These are phyloP conservation scores for Heteractis magnifica DNA, from an alignment of 92 coral and sea anemone genomes.

Conservation along the genomic window DNA sequence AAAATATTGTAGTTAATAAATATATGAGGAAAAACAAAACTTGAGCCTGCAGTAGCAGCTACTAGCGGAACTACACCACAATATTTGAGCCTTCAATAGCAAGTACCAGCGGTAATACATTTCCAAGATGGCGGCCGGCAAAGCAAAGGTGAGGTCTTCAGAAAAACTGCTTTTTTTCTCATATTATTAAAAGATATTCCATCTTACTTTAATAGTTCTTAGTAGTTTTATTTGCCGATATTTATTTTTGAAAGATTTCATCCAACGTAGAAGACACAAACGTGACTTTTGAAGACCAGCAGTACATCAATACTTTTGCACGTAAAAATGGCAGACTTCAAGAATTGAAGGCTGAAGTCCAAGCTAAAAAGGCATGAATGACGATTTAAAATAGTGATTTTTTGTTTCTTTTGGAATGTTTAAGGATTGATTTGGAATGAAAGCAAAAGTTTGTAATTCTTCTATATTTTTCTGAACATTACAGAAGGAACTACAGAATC, in stretches of 20 bases:
- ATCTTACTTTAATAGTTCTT: background rate
- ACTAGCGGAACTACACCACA: background rate
- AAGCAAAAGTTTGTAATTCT: background rate
- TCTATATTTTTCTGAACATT: background rate
- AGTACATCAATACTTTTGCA: constrained; percentile 90
- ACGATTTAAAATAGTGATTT: background rate
- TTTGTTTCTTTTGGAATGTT: background rate
- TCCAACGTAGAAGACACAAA: constrained; percentile 83
- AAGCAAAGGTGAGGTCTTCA: constrained; percentile 54
- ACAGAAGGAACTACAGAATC: constrained; percentile 78
- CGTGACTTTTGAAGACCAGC: constrained; percentile 92
- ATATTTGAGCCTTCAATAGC: background rate
- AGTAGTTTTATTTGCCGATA: background rate
- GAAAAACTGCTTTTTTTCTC: constrained; percentile 7
- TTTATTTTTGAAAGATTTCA: constrained; percentile 10
- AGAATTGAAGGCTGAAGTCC: constrained; percentile 87
- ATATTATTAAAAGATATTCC: background rate
- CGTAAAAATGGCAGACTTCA: constrained; percentile 78
- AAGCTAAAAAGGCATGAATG: constrained; percentile 70
- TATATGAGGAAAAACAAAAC: too few relatives aligned
- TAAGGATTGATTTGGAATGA: background rate
- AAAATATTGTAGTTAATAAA: too few relatives aligned
- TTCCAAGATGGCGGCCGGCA: constrained; percentile 72
- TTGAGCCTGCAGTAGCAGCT: background rate
- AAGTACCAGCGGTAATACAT: background rate